Base-by-base conservation (phyloP, 2,888 invertebrate genomes). In the Hirtodrosophila histrioides region DNA sequence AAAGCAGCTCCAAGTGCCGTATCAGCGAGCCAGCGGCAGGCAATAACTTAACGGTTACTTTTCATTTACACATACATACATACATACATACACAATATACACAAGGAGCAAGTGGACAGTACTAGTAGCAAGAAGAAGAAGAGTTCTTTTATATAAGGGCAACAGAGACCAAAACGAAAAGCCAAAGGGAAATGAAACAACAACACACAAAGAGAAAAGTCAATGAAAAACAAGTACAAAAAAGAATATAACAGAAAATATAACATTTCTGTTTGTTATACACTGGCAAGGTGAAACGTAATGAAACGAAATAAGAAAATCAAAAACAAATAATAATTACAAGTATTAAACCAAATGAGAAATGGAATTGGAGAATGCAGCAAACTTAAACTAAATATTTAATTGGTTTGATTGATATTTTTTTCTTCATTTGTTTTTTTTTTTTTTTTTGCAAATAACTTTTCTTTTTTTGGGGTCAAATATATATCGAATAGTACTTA, bases 371-470 rank as follows among this genome's bases (percentile, higher is more conserved):
- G 62, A 80, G 63, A 74, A 73, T 69, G 66, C 69, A 76, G 51
- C 62, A 72, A 84, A 86, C 69, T 67, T 8, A 69, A 69, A 53
- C 58, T 27, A 61, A 75, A 54, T n/a, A 4, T 57, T 60, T 69
- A 53, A 48, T 56, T 69, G 45, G 36, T 60, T 60, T 62, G 11
- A 17, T 60, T 37, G 46, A 60, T 33, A 43, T 31, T 53, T 62
- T 29, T 24, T 12, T 10, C 12, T 23, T 69, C 46, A 43, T 31
- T 53, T 62, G 23, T 24, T 12, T 10, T 12, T 23, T 69, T 46
- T 58, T 49, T 31, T 44, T 17, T 44, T 37, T 40, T 33, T 41
- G 36, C 40, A 33, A 40, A 58, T 46, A 56, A 31, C 46, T n/a
- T 23, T 12, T 31, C 23, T 36, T 67, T 51, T 58, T 17, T 49